These are phyloP conservation scores for Brachyhypopomus gauderio DNA, from an alignment of 2,113 vertebrate genomes.

Conservation along the genomic window DNA sequence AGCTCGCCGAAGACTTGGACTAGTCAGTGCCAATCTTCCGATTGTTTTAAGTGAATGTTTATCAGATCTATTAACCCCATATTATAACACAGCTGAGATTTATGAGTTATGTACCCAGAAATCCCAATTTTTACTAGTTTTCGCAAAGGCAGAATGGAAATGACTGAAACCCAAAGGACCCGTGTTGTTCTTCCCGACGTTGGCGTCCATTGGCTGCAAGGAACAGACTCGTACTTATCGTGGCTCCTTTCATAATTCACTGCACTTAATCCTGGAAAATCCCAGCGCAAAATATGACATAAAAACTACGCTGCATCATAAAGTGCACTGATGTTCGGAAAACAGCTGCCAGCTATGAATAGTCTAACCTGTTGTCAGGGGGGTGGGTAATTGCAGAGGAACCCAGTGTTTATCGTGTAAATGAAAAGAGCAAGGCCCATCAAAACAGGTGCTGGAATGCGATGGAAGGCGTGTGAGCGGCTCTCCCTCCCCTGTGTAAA, in stretches of 20 bases:
- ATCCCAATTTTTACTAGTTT: not conserved
- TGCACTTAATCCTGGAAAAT: conserved; percentile 29
- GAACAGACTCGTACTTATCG: not conserved
- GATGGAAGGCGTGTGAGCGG: conserved; percentile 26
- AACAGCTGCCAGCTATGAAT: conserved; percentile 63
- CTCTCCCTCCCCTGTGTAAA: conserved; percentile 42
- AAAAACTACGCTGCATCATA: conserved; percentile 44
- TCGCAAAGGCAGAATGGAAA: not conserved
- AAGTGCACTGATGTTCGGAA: conserved; percentile 53
- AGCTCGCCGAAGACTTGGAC: conserved; percentile 1
- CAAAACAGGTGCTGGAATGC: conserved; percentile 61
- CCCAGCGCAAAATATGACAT: conserved; percentile 10
- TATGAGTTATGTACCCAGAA: not conserved
- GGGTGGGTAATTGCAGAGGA: conserved; percentile 55
- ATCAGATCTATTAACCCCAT: not conserved
- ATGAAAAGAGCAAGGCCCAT: conserved; percentile 57
- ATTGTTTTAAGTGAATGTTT: conserved; percentile 12
- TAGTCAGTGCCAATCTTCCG: conserved; percentile 9
- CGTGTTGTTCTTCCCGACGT: not conserved
- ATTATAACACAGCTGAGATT: not conserved
- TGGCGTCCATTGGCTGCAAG: not conserved
- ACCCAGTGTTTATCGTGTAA: conserved; percentile 61
- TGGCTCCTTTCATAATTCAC: conserved; percentile 10
- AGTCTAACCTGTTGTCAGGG: conserved; percentile 39
- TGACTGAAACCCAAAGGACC: not conserved